Conservation (phyloP, 2,797 vertebrate genomes). For the Rhinella marina region DNA sequence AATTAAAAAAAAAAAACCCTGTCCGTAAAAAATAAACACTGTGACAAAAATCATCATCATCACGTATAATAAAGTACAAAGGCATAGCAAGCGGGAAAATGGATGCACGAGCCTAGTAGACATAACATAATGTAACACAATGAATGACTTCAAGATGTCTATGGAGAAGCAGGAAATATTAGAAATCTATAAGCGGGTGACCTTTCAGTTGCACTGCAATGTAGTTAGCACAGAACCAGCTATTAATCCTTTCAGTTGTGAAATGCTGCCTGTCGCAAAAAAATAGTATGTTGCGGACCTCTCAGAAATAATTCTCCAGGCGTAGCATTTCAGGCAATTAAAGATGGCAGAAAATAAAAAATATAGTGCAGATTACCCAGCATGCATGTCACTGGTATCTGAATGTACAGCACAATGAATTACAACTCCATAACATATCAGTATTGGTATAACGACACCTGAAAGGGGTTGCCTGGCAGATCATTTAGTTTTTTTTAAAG, state of each 20-base stretch:
- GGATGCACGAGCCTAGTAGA: conserved; percentile 8
- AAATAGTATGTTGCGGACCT: conserved; percentile 42
- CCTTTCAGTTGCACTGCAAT: conserved; percentile 55
- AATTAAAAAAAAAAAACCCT: background rate
- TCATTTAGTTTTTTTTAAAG: too few species aligned
- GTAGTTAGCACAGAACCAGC: conserved; percentile 54
- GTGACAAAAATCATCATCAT: background rate
- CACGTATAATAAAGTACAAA: background rate
- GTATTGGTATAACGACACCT: too few species aligned
- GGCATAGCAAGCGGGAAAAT: background rate
- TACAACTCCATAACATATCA: background rate
- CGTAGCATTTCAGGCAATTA: conserved; percentile 25
- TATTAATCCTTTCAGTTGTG: conserved; percentile 59
- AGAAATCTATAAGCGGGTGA: conserved; percentile 58
- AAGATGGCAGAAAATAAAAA: conserved; percentile 25
- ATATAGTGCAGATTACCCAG: conserved; percentile 21
- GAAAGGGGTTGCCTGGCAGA: too few species aligned
- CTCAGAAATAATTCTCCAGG: conserved; percentile 25
- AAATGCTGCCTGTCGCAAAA: conserved; percentile 54
- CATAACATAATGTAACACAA: conserved; percentile 34
- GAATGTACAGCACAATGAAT: background rate
- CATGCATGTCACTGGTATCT: background rate
- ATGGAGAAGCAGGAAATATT: conserved; percentile 57
- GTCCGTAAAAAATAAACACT: background rate
- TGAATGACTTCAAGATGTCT: conserved; percentile 54